These are phyloP conservation scores for Drosophila saltans DNA, from an alignment of 1,140 invertebrate genomes.

Conservation along the genomic window DNA sequence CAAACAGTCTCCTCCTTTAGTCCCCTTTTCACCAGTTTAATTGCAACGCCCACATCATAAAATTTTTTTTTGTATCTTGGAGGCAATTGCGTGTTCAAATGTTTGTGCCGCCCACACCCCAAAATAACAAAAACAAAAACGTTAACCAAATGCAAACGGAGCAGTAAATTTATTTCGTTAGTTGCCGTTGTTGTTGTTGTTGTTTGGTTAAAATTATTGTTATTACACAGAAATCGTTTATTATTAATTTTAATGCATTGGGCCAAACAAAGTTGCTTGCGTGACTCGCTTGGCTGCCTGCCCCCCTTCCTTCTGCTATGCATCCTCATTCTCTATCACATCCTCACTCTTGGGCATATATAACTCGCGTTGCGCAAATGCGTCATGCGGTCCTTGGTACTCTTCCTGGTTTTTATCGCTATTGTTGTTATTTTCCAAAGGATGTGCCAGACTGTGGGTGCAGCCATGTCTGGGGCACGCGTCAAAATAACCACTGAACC, in stretches of 20 bases:
- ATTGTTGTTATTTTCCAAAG: conserved; percentile 66
- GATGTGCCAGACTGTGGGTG: conserved; percentile 76
- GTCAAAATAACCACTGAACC: conserved; percentile 58
- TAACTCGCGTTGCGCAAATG: conserved; percentile 59
- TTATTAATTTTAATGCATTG: conserved; percentile 81
- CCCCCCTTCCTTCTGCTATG: conserved; percentile 22
- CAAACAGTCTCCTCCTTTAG: conserved; percentile 3
- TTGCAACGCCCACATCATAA: conserved; percentile 80
- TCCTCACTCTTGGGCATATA: conserved; percentile 17
- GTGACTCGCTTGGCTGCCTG: conserved; percentile 62
- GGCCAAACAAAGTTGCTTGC: conserved; percentile 49
- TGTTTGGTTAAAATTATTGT: conserved; percentile 70
- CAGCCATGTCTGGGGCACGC: conserved; percentile 57
- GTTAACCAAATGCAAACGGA: conserved; percentile 45
- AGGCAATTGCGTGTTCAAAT: conserved; percentile 75
- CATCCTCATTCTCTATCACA: conserved; percentile 36
- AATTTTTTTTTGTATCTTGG: conserved; percentile 31
- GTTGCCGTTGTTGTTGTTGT: neutral
- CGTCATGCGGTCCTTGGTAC: conserved; percentile 61
- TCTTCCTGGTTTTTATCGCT: conserved; percentile 51
- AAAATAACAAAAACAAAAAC: conserved; percentile 28
- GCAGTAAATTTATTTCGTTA: conserved; percentile 61
- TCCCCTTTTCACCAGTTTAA: conserved; percentile 63
- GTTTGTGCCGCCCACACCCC: conserved; percentile 78
- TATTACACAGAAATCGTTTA: conserved; percentile 80